phyloP scores from a whole-genome alignment of 1,140 invertebrate genomes.

The Macrobrachium nipponense region DNA sequence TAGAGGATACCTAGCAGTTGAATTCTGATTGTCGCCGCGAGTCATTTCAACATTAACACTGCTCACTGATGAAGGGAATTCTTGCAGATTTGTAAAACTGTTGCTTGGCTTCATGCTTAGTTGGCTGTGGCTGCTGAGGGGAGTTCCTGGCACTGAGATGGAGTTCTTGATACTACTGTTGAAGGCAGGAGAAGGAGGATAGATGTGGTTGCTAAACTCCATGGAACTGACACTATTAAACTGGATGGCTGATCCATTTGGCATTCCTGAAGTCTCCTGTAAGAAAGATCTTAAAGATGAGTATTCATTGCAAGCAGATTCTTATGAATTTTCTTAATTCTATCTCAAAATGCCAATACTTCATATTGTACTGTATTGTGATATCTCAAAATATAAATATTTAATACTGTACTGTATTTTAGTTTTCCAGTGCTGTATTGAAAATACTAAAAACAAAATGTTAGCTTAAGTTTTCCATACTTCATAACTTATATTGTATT shows the following conservation, averaged over 20 bases:
- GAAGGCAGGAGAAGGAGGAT: background rate
- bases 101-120: constrained; percentile 28
- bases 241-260: constrained; percentile 46
- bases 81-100: constrained; percentile 33
- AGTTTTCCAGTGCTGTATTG: too few relatives aligned
- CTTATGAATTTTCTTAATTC: background rate
- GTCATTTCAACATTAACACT: constrained; percentile 15
- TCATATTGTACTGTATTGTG: too few relatives aligned
- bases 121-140: constrained; percentile 19
- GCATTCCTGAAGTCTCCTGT: constrained; percentile 36
- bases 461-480: too few relatives aligned
- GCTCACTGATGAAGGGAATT: constrained; percentile 18
- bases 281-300: background rate
- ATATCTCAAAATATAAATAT: too few relatives aligned
- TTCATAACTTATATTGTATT: too few relatives aligned
- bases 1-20: background rate
- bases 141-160: constrained; percentile 45
- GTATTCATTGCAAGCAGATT: background rate
- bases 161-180: constrained; percentile 30
- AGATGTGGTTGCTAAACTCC: constrained; percentile 25
- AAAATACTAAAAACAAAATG: too few relatives aligned
- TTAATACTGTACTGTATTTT: too few relatives aligned
- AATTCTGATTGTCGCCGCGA: background rate
- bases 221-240: constrained; percentile 18
- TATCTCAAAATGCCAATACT: too few relatives aligned